Conservation (phyloP, 2,888 invertebrate species). For the Leptarthrus brevirostris region DNA sequence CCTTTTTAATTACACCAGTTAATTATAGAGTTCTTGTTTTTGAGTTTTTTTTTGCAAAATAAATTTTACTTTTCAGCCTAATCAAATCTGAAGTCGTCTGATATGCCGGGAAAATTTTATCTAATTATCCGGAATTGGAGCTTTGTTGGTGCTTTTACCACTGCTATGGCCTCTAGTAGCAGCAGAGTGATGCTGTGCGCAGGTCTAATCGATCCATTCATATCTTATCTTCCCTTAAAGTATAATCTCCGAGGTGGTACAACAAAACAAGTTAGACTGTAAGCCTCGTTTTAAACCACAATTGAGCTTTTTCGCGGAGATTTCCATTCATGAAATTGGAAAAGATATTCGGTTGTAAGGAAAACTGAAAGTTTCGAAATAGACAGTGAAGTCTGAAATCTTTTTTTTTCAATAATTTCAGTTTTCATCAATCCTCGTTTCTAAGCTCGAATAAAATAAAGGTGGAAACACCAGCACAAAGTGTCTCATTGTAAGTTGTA, state of each 20-base stretch:
- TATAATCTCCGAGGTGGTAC: background rate
- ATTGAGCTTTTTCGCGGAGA: background rate
- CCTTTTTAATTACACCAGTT: background rate
- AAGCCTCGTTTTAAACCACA: background rate
- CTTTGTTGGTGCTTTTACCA: constrained; percentile 37
- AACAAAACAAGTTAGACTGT: background rate
- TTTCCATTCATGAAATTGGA: too few species aligned
- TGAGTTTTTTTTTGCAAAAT: background rate
- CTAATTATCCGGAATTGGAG: constrained; percentile 38
- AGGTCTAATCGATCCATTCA: constrained; percentile 45
- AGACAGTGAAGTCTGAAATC: too few species aligned
- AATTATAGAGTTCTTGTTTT: background rate
- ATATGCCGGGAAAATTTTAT: constrained; percentile 47
- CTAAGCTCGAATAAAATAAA: too few species aligned
- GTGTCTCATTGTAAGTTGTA: too few species aligned
- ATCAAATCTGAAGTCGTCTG: constrained; percentile 22
- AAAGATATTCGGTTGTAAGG: too few species aligned
- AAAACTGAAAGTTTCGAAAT: too few species aligned
- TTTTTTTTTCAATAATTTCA: too few species aligned
- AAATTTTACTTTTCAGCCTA: background rate
- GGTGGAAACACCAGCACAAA: too few species aligned
- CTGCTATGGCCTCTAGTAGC: constrained; percentile 25
- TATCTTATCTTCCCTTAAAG: constrained; percentile 14
- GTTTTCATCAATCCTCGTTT: too few species aligned
- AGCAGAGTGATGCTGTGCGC: background rate